Conservation (phyloP, 1,140 invertebrate genomes). For the Drosophila prosaltans region DNA sequence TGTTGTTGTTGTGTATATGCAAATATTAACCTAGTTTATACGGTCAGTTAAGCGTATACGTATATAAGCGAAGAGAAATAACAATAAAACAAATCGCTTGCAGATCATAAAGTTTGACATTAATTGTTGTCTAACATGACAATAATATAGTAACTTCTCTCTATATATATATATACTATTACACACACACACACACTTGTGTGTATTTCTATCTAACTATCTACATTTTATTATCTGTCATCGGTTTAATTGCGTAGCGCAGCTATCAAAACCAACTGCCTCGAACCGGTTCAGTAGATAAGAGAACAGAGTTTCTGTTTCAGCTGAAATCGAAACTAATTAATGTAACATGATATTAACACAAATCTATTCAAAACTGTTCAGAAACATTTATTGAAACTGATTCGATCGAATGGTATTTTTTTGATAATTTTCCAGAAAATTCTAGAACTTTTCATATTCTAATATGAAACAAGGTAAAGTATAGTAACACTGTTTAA, state of each 20-base stretch:
- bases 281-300: conserved; percentile 40
- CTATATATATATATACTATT: conserved; percentile 13
- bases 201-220: conserved; percentile 1
- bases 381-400: not conserved
- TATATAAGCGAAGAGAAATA: not conserved
- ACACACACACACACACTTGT: not conserved
- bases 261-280: conserved; percentile 26
- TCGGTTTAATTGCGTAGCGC: conserved; percentile 1
- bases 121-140: conserved; percentile 33
- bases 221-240: conserved; percentile 6
- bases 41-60: too few relatives aligned
- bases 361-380: not conserved
- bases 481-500: too few relatives aligned
- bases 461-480: too few relatives aligned
- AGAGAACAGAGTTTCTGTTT: conserved; percentile 14
- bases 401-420: not conserved
- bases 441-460: not conserved
- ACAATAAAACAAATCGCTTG: conserved; percentile 8
- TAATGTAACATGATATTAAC: not conserved
- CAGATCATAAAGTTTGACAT: conserved; percentile 39
- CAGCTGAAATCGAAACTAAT: conserved; percentile 23
- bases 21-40: too few relatives aligned
- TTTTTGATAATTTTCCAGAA: too few relatives aligned
- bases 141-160: conserved; percentile 11
- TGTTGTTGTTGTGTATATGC: too few relatives aligned